phyloP scores from a whole-genome alignment of 2,888 invertebrate genomes.

The Rotaria magnacalcarata region DNA sequence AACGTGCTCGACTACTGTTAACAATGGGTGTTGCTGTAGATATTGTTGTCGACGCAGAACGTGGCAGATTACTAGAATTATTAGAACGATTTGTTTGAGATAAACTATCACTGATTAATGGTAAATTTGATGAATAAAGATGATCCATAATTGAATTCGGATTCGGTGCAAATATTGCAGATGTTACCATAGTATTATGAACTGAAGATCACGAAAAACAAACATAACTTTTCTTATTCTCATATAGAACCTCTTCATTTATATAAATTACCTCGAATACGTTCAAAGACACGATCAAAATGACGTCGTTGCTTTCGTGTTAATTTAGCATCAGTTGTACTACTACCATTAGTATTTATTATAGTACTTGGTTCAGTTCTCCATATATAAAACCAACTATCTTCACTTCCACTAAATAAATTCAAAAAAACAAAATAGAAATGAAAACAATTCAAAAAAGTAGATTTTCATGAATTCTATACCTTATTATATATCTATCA shows the following conservation, averaged over 20 bases:
- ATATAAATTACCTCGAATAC: conserved; percentile 67
- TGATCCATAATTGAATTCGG: conserved; percentile 73
- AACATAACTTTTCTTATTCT: background rate
- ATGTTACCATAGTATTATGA: conserved; percentile 89
- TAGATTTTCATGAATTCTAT: background rate
- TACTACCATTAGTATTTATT: background rate
- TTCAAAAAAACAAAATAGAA: background rate
- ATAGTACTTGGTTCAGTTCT: conserved; percentile 64
- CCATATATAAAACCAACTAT: conserved; percentile 96
- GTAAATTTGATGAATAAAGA: background rate
- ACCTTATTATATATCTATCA: conserved; percentile 80
- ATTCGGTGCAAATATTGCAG: conserved; percentile 93
- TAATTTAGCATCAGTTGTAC: background rate
- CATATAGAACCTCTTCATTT: conserved; percentile 7
- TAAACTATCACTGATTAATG: background rate
- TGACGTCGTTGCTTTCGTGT: conserved; percentile 68
- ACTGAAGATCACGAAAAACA: conserved; percentile 60
- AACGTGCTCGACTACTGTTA: background rate
- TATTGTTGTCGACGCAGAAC: background rate
- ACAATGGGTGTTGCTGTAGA: background rate
- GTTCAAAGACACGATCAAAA: conserved; percentile 94
- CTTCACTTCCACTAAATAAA: conserved; percentile 78
- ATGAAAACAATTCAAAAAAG: background rate
- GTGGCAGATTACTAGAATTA: background rate
- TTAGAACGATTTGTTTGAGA: background rate